Evolutionary conservation across 2,888 invertebrate species (phyloP), one percentile per base, ranked within the genome.

Genomic region (Lottia scabra): DNA sequence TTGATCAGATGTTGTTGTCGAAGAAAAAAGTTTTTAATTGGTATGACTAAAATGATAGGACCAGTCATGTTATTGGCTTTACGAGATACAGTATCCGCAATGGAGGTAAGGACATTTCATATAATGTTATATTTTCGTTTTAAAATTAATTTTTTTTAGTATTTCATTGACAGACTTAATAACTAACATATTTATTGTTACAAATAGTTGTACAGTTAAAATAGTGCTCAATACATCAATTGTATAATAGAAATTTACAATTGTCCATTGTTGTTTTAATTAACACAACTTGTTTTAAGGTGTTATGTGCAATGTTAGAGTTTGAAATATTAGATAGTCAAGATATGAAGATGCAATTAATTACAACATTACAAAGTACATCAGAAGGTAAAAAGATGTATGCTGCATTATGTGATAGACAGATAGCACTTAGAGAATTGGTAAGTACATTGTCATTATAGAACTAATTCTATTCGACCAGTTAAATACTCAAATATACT

Each of bases 241-340:
- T n/a, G n/a, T n/a, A n/a, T n/a, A n/a, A n/a, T n/a, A n/a, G n/a
- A n/a, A n/a, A n/a, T n/a, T n/a, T n/a, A n/a, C n/a, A n/a, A n/a
- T n/a, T n/a, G n/a, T n/a, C n/a, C n/a, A n/a, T 23, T 8, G 4
- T n/a, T n/a, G 2, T 26, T 8, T 30, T 65, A 44, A 13, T 45
- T 12, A 63, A 67, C 67, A 19, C 16, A 62, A 30, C 19, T 0
- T 63, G 0, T 5, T 13, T 70, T 15, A 80, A 94, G 88, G 93
- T 93, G 0, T 90, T 95, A 69, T 94, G 94, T 88, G 91, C 94
- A 67, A 93, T 95, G 93, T 90, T 95, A 75, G 95, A 95, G 89
- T 93, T 94, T 93, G 93, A 94, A 83, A 91, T 94, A 38, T 87
- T 93, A 27, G 91, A 92, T 44, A 91, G 91, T 75, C 82, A 87